Base-by-base conservation (phyloP, 2,113 vertebrate species). In the Ploceus nigricollis region DNA sequence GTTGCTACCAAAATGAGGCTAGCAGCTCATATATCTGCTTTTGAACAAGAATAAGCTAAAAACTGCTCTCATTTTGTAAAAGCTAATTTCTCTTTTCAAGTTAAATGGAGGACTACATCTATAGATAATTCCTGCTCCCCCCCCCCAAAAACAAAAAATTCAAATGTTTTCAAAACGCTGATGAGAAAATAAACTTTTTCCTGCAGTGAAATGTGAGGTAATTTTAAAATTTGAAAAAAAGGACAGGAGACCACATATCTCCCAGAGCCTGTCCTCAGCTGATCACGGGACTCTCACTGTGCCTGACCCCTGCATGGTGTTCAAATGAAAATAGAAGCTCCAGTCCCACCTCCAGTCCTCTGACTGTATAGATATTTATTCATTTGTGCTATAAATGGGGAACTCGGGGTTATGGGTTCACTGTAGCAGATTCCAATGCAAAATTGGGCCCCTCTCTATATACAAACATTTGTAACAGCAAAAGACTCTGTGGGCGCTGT, bases 401-500 rank as follows among this genome's bases (percentile, higher is more conserved):
- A 90, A 48, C 72, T 93, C 5, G 53, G 65, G 94, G 92, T 96
- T 90, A 83, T 45, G 7, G 82, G 94, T 93, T 92, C 92, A 83
- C 86, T 93, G 85, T 84, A 96, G 96, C 96, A 96, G 94, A 96
- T 94, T 95, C 90, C 95, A 75, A 35, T 33, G 94, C 73, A 96
- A 96, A 95, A 95, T 64, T 83, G 86, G 86, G 76, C 82, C 90
- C 92, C 66, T 91, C 64, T 96, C 68, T 95, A 90, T 96, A 96
- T 96, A 96, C 93, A 96, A 94, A 96, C 90, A 96, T 94, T 96
- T 93, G 92, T 96, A 97, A 96, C 95, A 93, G 94, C 91, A 91
- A 94, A 95, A 91, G 87, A 93, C 84, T 87, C 90, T 69, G 89
- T 82, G 30, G 27, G 91, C 84, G 83, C 69, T 56, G 40, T 50